These are phyloP conservation scores for Tineola bisselliella DNA, from an alignment of 2,888 invertebrate genomes.

Conservation along the genomic window DNA sequence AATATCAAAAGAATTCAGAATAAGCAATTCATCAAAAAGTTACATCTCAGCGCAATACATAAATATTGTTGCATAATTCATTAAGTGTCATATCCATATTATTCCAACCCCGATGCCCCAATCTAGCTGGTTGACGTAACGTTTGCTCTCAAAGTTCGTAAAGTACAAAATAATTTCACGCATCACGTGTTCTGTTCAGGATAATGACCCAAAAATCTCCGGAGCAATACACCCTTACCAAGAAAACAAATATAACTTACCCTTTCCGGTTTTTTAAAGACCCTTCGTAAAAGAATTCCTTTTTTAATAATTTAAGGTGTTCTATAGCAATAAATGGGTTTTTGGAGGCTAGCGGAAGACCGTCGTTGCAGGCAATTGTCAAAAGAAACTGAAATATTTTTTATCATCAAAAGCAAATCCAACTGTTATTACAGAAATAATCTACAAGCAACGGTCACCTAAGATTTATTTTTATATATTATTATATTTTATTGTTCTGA, in stretches of 20 bases:
- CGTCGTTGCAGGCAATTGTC: background rate
- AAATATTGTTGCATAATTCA: background rate
- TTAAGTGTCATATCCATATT: slow-evolving; percentile 29
- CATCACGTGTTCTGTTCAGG: slow-evolving; percentile 57
- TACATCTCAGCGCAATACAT: too few species aligned
- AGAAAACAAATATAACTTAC: slow-evolving; percentile 41
- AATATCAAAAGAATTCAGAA: too few species aligned
- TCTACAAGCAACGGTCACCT: too few species aligned
- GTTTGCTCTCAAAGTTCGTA: slow-evolving; percentile 48
- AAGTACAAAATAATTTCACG: slow-evolving; percentile 69
- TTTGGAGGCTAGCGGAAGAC: slow-evolving; percentile 4
- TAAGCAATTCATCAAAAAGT: too few species aligned
- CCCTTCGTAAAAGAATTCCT: background rate
- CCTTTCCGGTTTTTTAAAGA: slow-evolving; percentile 8
- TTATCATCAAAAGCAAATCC: too few species aligned
- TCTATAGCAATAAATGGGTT: background rate
- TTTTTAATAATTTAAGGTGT: slow-evolving; percentile 6
- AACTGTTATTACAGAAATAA: too few species aligned
- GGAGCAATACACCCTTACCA: slow-evolving; percentile 18
- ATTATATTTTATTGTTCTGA: too few species aligned
- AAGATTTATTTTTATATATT: too few species aligned
- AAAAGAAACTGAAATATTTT: slow-evolving; percentile 4
- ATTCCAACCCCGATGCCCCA: slow-evolving; percentile 26
- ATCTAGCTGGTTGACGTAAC: slow-evolving; percentile 19
- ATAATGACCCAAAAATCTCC: slow-evolving; percentile 58